phyloP scores from a whole-genome alignment of 2,797 vertebrate species.

The Gephyroberyx darwinii region DNA sequence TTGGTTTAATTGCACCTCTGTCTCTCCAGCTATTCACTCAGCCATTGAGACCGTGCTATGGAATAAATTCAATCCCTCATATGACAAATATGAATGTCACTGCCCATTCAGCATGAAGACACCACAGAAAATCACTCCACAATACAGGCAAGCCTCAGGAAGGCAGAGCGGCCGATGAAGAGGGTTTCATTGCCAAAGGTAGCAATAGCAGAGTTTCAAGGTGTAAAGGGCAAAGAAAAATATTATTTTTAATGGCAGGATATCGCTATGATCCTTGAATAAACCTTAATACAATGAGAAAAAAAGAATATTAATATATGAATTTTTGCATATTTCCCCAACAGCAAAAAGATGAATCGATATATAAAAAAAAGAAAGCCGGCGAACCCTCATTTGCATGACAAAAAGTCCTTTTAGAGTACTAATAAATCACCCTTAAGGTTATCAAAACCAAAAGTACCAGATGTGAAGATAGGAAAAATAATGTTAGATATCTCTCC shows the following conservation, averaged over 20 bases:
- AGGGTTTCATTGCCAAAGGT: constrained; percentile 60
- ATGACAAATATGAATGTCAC: constrained; percentile 62
- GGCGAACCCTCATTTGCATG: constrained; percentile 69
- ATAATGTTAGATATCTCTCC: constrained; percentile 36
- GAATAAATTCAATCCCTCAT: constrained; percentile 54
- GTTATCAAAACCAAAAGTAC: constrained; percentile 59
- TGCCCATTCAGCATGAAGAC: constrained; percentile 61
- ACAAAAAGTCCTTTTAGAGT: constrained; percentile 68
- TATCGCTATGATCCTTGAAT: constrained; percentile 41
- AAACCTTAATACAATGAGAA: constrained; percentile 59
- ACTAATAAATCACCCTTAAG: constrained; percentile 55
- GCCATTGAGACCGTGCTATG: constrained; percentile 45
- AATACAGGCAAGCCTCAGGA: constrained; percentile 59
- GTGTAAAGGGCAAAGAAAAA: constrained; percentile 41
- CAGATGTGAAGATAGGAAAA: constrained; percentile 60
- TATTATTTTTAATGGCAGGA: constrained; percentile 64
- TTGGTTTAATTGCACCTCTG: constrained; percentile 72
- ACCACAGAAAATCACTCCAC: constrained; percentile 51
- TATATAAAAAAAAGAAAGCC: constrained; percentile 66
- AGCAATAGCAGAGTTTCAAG: constrained; percentile 49
- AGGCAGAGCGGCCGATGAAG: constrained; percentile 39
- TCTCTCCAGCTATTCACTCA: constrained; percentile 45
- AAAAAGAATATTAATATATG: constrained; percentile 71
- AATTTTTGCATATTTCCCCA: constrained; percentile 75
- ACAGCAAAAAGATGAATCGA: constrained; percentile 73